Conservation (phyloP, 1,140 invertebrate genomes). For the Saxidomus purpurata region DNA sequence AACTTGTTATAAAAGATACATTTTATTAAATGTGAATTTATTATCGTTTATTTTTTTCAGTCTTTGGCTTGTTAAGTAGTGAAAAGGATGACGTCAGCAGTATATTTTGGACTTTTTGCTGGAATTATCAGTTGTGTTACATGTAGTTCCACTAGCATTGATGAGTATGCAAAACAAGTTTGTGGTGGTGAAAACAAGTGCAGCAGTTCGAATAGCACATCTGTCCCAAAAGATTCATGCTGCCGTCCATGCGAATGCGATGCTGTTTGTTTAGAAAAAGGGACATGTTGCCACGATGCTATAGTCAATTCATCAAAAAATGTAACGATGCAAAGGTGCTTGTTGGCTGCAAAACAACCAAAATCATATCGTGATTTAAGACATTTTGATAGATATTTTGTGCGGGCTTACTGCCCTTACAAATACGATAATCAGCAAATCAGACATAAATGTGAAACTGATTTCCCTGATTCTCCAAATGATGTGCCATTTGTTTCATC, state of each 20-base stretch:
- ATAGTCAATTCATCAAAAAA: background rate
- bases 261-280: background rate
- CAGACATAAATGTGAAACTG: background rate
- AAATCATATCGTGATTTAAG: background rate
- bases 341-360: background rate
- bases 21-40: too few relatives aligned
- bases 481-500: background rate
- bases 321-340: background rate
- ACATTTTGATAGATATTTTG: background rate
- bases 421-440: background rate
- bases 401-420: background rate
- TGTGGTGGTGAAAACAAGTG: background rate
- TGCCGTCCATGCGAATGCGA: background rate
- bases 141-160: background rate
- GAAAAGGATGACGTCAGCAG: background rate
- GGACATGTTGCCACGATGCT: background rate
- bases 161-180: background rate
- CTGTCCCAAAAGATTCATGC: background rate
- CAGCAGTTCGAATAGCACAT: too few relatives aligned
- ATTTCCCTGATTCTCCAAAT: background rate
- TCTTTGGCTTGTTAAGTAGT: too few relatives aligned
- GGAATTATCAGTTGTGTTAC: background rate
- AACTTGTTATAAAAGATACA: too few relatives aligned
- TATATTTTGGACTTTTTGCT: background rate
- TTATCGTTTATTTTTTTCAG: too few relatives aligned